Evolutionary conservation across 2,113 vertebrate species (phyloP), one percentile per base, ranked within the genome.

Genomic region (Eulemur macaco): DNA sequence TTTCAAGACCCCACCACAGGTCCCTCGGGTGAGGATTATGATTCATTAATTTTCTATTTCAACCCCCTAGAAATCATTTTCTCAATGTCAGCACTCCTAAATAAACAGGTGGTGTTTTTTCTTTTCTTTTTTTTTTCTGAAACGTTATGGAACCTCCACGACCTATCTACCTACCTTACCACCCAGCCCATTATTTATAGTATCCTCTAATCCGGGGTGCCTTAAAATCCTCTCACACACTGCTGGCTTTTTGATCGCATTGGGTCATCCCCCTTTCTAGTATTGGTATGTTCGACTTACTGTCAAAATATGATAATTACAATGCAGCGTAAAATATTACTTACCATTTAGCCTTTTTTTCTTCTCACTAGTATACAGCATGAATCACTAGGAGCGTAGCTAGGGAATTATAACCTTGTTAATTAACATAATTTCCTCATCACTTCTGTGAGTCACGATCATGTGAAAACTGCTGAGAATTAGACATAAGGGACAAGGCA

Each of bases 341-440:
- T 85, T 80, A 66, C 71, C 37, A 15, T 66, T 91, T 66, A 82
- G 71, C 42, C 6, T 58, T 63, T 60, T 31, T 11, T 5, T 3
- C 23, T 13, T 17, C 4, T 39, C 25, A 34, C 8, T 45, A 50
- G 58, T 34, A 42, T 63, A 21, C 18, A 56, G 42, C 76, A 78
- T 50, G 52, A n/a, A 74, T 95, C 92, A 69, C 42, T 47, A 18
- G 42, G 63, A 77, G 27, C 37, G 14, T 5, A 74, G 52, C 20
- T 42, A 39, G 73, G 73, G 42, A 82, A 58, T 87, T 54, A 80
- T 39, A 74, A 74, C 56, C 54, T 73, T 80, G 52, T 68, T 85
- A 91, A 93, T 81, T 93, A 77, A 52, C 45, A 73, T 84, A 74
- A 76, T 88, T 88, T 69, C 60, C 60, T 73, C 42, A 42, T 80